These are phyloP conservation scores for Chlorodrepanis virens DNA, from an alignment of 2,113 vertebrate genomes.

Conservation along the genomic window DNA sequence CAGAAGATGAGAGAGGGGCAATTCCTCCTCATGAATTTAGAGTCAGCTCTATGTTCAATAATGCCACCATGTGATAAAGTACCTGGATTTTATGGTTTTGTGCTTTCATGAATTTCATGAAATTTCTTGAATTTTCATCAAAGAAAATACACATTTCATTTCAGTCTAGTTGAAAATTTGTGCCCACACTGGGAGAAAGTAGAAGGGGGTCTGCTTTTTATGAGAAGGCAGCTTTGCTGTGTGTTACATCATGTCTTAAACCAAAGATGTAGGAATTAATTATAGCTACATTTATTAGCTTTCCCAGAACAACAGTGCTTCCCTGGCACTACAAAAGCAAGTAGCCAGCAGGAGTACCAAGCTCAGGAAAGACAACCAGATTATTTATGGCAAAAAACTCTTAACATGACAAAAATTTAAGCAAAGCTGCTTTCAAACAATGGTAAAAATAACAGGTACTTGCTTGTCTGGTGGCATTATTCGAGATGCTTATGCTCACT, in stretches of 20 bases:
- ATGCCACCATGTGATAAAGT: background rate
- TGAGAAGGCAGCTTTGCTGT: background rate
- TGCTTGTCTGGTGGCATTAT: background rate
- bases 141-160: background rate
- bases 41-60: background rate
- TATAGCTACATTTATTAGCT: background rate
- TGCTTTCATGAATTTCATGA: background rate
- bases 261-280: background rate
- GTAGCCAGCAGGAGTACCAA: background rate
- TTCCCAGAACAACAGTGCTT: background rate
- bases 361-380: background rate
- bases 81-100: background rate
- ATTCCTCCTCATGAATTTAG: background rate
- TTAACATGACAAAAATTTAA: background rate
- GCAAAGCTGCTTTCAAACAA: background rate
- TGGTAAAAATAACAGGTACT: background rate
- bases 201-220: background rate
- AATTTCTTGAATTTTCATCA: background rate
- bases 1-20: background rate
- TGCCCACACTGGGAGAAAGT: background rate
- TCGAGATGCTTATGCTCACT: background rate
- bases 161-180: background rate
- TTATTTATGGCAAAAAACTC: background rate
- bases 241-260: background rate
- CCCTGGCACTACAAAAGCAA: background rate